These are phyloP conservation scores for Tenthredo livida DNA, from an alignment of 2,888 invertebrate genomes.

Conservation along the genomic window DNA sequence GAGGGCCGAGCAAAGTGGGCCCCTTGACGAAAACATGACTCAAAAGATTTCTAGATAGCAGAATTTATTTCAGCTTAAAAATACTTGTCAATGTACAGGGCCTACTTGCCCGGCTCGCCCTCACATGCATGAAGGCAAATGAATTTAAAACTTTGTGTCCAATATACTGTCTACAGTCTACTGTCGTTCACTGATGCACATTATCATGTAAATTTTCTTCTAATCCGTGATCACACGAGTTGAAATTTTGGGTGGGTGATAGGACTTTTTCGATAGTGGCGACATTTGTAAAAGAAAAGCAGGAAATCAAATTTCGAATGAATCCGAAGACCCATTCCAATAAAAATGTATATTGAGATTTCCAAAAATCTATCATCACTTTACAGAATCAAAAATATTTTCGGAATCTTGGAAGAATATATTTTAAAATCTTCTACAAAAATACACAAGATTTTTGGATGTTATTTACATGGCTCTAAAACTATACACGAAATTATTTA, in stretches of 20 bases:
- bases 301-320: too few relatives aligned
- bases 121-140: slow-evolving; percentile 20
- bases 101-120: not conserved
- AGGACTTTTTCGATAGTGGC: too few relatives aligned
- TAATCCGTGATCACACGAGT: slow-evolving; percentile 6
- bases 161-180: slow-evolving; percentile 4
- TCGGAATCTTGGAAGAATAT: too few relatives aligned
- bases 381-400: too few relatives aligned
- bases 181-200: not conserved
- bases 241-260: slow-evolving; percentile 2
- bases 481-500: too few relatives aligned
- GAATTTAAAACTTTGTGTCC: not conserved
- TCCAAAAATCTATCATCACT: too few relatives aligned
- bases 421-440: too few relatives aligned
- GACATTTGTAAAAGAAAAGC: not conserved
- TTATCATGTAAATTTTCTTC: not conserved
- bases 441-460: too few relatives aligned
- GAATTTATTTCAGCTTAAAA: not conserved
- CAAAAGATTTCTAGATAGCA: not conserved
- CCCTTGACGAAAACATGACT: slow-evolving; percentile 13
- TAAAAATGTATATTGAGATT: too few relatives aligned
- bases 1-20: slow-evolving; percentile 12
- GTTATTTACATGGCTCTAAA: too few relatives aligned
- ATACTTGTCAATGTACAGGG: not conserved
- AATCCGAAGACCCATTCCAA: too few relatives aligned